These are phyloP conservation scores for Eumeta japonica DNA, from an alignment of 1,140 invertebrate species.

Conservation along the genomic window DNA sequence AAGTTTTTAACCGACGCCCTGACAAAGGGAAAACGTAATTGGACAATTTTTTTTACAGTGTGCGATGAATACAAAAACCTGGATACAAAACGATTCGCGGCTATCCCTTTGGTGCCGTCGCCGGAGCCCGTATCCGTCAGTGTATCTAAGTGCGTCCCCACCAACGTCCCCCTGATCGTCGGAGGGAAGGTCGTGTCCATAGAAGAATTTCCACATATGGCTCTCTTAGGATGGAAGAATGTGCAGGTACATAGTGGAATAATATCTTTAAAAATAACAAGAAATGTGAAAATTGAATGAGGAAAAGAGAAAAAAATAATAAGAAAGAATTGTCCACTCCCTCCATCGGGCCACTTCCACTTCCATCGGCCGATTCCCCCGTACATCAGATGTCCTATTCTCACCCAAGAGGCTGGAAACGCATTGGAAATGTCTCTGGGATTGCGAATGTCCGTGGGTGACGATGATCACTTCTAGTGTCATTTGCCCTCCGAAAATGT, in stretches of 20 bases:
- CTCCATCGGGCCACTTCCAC: too few species aligned
- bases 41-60: constrained; percentile 26
- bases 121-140: constrained; percentile 25
- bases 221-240: constrained; percentile 30
- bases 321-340: too few species aligned
- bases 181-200: constrained; percentile 34
- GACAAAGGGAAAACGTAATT: too few species aligned
- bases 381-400: neutral
- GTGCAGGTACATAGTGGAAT: constrained; percentile 24
- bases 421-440: too few species aligned
- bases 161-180: constrained; percentile 29
- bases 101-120: constrained; percentile 31
- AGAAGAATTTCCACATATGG: constrained; percentile 37
- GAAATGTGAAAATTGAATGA: neutral
- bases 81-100: constrained; percentile 22
- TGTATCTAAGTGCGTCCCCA: constrained; percentile 24
- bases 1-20: too few species aligned
- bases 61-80: constrained; percentile 34
- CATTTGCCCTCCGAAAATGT: too few species aligned
- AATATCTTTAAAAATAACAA: too few species aligned
- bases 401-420: neutral
- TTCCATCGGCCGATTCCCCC: neutral
- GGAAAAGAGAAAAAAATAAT: too few species aligned
- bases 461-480: too few species aligned
- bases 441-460: too few species aligned